Conservation (phyloP, 2,113 vertebrate genomes). For the Pavo muticus region DNA sequence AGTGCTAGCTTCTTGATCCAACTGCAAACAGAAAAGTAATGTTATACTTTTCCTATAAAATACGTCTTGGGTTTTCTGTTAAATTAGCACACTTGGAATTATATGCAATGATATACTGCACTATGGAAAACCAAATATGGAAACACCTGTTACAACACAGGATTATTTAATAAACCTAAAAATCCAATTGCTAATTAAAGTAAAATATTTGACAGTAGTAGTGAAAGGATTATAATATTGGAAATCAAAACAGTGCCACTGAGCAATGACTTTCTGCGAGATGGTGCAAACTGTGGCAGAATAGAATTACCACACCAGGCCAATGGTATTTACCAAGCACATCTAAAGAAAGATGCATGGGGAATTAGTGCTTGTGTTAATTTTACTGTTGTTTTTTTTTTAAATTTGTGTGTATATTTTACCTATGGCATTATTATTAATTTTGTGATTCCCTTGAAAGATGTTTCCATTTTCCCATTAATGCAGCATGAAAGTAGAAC, state of each 20-base stretch:
- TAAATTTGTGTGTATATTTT: not conserved
- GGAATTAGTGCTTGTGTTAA: not conserved
- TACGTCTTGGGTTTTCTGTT: not conserved
- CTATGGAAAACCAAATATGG: slow-evolving; percentile 47
- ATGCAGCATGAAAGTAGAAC: not conserved
- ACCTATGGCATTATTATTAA: not conserved
- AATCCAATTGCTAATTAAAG: not conserved
- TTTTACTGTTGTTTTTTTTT: not conserved
- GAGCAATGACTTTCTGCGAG: not conserved
- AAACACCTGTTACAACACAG: not conserved
- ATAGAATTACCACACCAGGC: not conserved
- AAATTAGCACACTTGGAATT: not conserved
- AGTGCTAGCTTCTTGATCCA: slow-evolving; percentile 93
- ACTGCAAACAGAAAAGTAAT: slow-evolving; percentile 78
- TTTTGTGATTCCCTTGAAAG: not conserved
- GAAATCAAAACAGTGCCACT: not conserved
- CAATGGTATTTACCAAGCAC: not conserved
- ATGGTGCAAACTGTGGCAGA: not conserved
- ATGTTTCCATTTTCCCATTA: slow-evolving; percentile 47
- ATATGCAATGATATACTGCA: not conserved
- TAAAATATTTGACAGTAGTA: not conserved
- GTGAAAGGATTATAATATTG: not conserved
- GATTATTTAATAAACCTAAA: not conserved
- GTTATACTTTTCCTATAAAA: not conserved
- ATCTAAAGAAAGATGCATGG: not conserved